Conservation (phyloP, 2,797 vertebrate genomes). For the Muscicapa striata region DNA sequence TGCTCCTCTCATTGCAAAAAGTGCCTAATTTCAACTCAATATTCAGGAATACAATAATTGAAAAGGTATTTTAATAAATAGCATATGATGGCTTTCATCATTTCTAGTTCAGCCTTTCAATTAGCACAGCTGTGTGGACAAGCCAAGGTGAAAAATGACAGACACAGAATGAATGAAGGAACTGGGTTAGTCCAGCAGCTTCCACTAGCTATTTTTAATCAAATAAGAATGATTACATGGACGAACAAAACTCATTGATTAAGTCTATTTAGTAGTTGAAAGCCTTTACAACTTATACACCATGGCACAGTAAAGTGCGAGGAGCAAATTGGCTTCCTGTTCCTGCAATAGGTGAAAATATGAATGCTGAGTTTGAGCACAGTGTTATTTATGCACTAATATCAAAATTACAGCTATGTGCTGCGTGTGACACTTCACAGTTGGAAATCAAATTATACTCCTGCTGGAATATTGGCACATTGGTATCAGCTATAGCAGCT, state of each 20-base stretch:
- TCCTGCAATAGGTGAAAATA: conserved; percentile 68
- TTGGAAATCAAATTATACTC: conserved; percentile 73
- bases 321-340: conserved; percentile 58
- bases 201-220: background rate
- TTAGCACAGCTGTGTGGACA: background rate
- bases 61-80: conserved; percentile 9
- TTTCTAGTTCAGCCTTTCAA: conserved; percentile 3
- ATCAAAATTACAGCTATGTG: conserved; percentile 72
- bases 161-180: background rate
- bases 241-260: conserved; percentile 18
- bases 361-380: conserved; percentile 51
- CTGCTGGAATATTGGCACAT: conserved; percentile 68
- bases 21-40: background rate
- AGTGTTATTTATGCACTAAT: conserved; percentile 73
- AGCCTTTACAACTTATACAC: background rate
- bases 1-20: background rate
- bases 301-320: background rate
- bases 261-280: conserved; percentile 38
- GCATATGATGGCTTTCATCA: background rate
- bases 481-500: conserved; percentile 67
- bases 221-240: background rate
- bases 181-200: background rate
- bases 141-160: background rate
- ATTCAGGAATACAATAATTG: background rate
- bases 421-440: conserved; percentile 68